Percentiles rank a stretch among this genome's conserved stretches.
Conservation (phyloP, 2,113 vertebrate genomes). For the Ginglymostoma cirratum region DNA sequence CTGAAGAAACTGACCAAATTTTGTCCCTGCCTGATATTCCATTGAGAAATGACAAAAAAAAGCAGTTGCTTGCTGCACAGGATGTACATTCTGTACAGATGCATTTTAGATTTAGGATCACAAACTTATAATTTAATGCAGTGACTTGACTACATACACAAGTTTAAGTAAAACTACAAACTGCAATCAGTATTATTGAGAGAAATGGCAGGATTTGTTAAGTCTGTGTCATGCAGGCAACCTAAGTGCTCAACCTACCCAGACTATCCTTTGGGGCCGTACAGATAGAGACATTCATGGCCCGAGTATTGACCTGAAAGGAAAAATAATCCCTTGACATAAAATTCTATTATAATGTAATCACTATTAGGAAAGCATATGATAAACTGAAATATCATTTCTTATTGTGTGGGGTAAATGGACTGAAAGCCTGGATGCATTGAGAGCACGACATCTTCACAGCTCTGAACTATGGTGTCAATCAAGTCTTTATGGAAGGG, state of each 20-base stretch:
- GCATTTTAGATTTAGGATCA: neutral
- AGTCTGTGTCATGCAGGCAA: neutral
- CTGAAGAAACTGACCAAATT: slow-evolving; percentile 48
- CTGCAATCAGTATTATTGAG: slow-evolving; percentile 11
- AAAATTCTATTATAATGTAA: slow-evolving; percentile 38
- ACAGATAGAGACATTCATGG: neutral
- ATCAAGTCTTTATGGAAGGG: slow-evolving; percentile 14
- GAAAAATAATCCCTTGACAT: slow-evolving; percentile 35
- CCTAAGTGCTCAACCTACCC: slow-evolving; percentile 1
- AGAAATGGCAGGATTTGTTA: slow-evolving; percentile 16
- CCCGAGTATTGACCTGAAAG: neutral
- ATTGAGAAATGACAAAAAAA: neutral
- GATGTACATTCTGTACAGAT: neutral
- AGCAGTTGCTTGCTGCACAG: neutral
- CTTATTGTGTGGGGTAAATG: neutral
- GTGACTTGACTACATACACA: neutral
- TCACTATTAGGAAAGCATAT: slow-evolving; percentile 24
- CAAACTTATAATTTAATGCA: neutral
- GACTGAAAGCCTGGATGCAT: slow-evolving; percentile 1
- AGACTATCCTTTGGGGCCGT: slow-evolving; percentile 7
- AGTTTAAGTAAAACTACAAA: neutral
- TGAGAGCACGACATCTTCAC: neutral
- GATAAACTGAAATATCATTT: slow-evolving; percentile 37
- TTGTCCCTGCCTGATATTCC: slow-evolving; percentile 1
- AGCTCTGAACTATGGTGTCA: slow-evolving; percentile 14